Base-by-base conservation (phyloP, 2,888 invertebrate genomes). In the Acanthococcus lagerstroemiae region DNA sequence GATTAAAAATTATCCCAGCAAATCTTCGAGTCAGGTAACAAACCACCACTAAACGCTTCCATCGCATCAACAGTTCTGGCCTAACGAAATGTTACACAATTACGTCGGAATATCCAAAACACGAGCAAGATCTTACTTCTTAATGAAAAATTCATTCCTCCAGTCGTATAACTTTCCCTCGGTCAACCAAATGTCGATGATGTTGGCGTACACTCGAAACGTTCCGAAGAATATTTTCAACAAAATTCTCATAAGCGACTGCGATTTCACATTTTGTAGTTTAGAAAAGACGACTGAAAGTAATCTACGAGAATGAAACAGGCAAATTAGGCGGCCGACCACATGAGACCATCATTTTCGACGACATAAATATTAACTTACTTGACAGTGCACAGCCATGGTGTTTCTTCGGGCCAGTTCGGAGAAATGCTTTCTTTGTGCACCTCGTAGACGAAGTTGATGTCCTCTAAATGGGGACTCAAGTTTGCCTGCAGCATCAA, bases 141-240 rank as follows among this genome's bases (percentile, higher is more conserved):
- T 46, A 48, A 48, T 60, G 27, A 60, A 60, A 19, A 60, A 60
- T 60, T 48, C 48, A 6, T 60, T 60, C 26, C 45, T 60, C 60
- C 26, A 60, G 19, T 60, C 60, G 19, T 60, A 21, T 6, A 60
- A 19, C 19, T 46, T 60, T 9, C 48, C 48, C 25, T 46, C 48
- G 1, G 60, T 60, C 12, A 60, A 21, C 60, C 50, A 48, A 19
- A 19, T 5, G 21, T 60, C 48, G 24, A 60, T 60, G 1, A 60
- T 7, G 19, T 60, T 48, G 7, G 60, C 60, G 19, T 60, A 60
- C 1, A 45, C 26, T 60, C 26, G 46, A 48, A 60, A 60, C n/a
- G 60, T 60, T 19, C 26, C 48, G 50, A 60, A 60, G 26, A 60
- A 60, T 19, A 48, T 60, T 19, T 12, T 19, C 26, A 60, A 9